Evolutionary conservation across 2,888 invertebrate genomes (phyloP), one percentile per base, ranked within the genome.

Genomic region (Lottia gigantea): DNA sequence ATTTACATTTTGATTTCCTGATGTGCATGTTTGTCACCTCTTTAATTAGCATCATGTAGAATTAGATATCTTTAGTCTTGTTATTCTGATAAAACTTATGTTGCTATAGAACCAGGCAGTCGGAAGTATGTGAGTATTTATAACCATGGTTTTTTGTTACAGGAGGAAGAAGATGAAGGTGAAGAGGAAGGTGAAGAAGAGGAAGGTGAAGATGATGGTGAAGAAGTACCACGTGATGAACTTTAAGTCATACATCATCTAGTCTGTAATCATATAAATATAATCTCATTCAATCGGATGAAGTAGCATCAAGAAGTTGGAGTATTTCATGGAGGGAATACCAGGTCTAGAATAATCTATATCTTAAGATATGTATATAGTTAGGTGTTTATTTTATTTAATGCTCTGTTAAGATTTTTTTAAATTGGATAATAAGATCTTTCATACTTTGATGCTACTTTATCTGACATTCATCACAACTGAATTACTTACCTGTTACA

Each of bases 191-290:
- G 79, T 11, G 81, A 80, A 11, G 81, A 80, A 6, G 83, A 81
- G 4, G 83, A 80, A 2, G 84, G 78, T 3, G 83, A 78, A 7
- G 82, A 80, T 16, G 81, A 77, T n/a, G 80, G 76, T 16, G 78
- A 76, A 46, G 77, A 70, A 16, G 79, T 74, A 49, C 78, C 76
- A 55, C 55, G 55, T 55, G 55, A 55, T 55, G 55, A 55, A 55
- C 55, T 55, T 55, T 55, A 55, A 55, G 11, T 23, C 19, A 11
- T 23, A 55, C 2, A 55, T 1, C 55, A 23, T 55, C 55, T 55
- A 55, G 55, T 55, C 40, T 40, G 7, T 40, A 40, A 40, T 40
- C 55, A 55, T 55, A 23, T 23, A 23, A 55, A 55, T 55, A 55
- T 55, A 19, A 19, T 55, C 23, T 8, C 55, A 19, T 23, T 19